Conservation (phyloP, 2,888 invertebrate species). For the Drosophila parthenogenetica region DNA sequence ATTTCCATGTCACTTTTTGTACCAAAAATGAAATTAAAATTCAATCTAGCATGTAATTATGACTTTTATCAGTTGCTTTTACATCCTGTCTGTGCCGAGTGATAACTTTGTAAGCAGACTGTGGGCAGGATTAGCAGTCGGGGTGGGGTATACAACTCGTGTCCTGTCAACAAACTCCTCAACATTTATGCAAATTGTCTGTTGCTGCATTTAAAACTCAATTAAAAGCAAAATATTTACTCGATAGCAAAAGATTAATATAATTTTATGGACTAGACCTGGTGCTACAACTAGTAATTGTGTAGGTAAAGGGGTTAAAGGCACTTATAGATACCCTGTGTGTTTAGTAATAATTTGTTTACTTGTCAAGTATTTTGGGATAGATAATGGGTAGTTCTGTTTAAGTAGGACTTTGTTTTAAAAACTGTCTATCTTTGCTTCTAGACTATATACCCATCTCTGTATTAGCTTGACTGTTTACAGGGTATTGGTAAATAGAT, state of each 20-base stretch:
- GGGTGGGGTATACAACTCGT: constrained; percentile 10
- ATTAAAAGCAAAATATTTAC: constrained; percentile 76
- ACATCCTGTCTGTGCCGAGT: constrained; percentile 4
- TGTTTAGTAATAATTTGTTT: too few species aligned
- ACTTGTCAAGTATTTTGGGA: too few species aligned
- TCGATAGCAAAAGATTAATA: constrained; percentile 74
- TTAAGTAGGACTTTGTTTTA: too few species aligned
- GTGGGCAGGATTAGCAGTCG: constrained; percentile 20
- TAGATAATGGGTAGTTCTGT: too few species aligned
- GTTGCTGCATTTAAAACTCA: constrained; percentile 63
- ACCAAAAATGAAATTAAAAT: constrained; percentile 83
- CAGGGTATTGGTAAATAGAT: constrained; percentile 54
- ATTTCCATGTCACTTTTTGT: background rate
- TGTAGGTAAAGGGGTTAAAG: background rate
- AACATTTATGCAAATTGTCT: constrained; percentile 70
- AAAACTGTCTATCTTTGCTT: background rate
- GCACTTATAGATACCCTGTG: constrained; percentile 20
- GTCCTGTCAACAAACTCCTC: constrained; percentile 31
- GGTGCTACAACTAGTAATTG: background rate
- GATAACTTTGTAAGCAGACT: constrained; percentile 17
- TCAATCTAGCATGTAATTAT: constrained; percentile 85
- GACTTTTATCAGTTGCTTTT: constrained; percentile 74
- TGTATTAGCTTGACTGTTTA: background rate
- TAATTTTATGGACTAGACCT: constrained; percentile 54
- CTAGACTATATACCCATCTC: background rate